Percentiles rank a stretch among this genome's conserved stretches.
phyloP scores from a whole-genome alignment of 1,140 invertebrate genomes.

The Episyrphus balteatus region DNA sequence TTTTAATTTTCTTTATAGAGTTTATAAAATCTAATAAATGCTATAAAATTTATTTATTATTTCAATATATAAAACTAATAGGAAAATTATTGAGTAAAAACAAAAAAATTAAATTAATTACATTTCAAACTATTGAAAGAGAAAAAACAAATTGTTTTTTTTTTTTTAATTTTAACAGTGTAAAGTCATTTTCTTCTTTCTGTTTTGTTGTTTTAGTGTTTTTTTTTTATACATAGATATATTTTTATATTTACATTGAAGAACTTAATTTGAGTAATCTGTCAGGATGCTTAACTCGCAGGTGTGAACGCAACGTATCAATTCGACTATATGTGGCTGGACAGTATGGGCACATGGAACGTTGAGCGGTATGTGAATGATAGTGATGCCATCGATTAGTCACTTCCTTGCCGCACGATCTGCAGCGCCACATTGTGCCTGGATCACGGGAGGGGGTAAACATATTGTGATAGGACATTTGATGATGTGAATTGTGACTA shows the following conservation, averaged over 20 bases:
- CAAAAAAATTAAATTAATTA: too few species aligned
- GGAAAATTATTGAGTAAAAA: too few species aligned
- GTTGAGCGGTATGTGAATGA: slow-evolving; percentile 67
- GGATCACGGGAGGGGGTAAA: slow-evolving; percentile 57
- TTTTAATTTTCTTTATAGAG: too few species aligned
- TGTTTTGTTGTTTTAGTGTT: too few species aligned
- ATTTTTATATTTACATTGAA: slow-evolving; percentile 16
- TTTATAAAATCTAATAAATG: too few species aligned
- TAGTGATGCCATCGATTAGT: slow-evolving; percentile 79
- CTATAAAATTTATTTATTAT: too few species aligned
- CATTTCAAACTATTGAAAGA: too few species aligned
- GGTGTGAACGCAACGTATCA: slow-evolving; percentile 65
- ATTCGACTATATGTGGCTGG: slow-evolving; percentile 74
- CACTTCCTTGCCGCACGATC: slow-evolving; percentile 71
- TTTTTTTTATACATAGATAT: too few species aligned
- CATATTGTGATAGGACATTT: slow-evolving; percentile 68
- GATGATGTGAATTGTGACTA: slow-evolving; percentile 36
- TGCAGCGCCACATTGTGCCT: slow-evolving; percentile 61
- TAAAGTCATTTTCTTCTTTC: too few species aligned
- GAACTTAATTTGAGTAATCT: slow-evolving; percentile 32
- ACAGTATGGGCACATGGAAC: slow-evolving; percentile 71
- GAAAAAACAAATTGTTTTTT: too few species aligned
- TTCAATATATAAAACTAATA: too few species aligned
- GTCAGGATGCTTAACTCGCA: slow-evolving; percentile 60
- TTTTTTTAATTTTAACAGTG: too few species aligned